A percentile compares a stretch with the other conserved stretches of the same genome.
Evolutionary conservation across 2,797 vertebrate genomes (phyloP).

Genomic region (Dryobates pubescens): DNA sequence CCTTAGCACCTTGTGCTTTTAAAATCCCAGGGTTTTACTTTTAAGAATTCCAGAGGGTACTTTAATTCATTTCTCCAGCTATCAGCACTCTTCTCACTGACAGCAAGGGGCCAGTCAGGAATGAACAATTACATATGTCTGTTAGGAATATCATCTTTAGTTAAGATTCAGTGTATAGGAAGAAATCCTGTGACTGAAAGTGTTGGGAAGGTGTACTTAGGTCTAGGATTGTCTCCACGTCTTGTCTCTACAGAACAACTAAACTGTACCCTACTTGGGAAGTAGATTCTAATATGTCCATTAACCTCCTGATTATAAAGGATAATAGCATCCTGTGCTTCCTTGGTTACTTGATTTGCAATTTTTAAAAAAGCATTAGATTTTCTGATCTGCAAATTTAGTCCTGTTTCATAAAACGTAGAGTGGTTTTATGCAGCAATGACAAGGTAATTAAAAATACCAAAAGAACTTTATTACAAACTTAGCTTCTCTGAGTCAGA

Average conservation of each 20-base stretch:
- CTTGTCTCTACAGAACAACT: background rate
- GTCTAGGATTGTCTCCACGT: background rate
- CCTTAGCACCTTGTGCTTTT: background rate
- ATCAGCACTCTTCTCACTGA: background rate
- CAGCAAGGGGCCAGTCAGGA: background rate
- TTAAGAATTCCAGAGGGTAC: background rate
- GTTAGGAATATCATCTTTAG: background rate
- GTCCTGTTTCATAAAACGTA: background rate
- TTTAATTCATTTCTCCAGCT: background rate
- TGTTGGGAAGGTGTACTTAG: background rate
- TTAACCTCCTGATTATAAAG: background rate
- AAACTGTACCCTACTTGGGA: background rate
- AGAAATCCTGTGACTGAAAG: background rate
- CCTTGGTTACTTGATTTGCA: background rate
- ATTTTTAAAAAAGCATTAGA: background rate
- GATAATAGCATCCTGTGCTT: background rate
- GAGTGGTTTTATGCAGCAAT: background rate
- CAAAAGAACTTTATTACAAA: background rate
- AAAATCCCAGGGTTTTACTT: background rate
- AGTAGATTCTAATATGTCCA: background rate
- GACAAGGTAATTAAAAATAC: background rate
- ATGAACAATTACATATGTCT: background rate
- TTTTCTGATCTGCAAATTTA: background rate
- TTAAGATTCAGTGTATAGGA: background rate
- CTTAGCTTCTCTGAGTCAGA: background rate